phyloP scores from a whole-genome alignment of 2,888 invertebrate genomes.

The Ceratothoa steindachneri region DNA sequence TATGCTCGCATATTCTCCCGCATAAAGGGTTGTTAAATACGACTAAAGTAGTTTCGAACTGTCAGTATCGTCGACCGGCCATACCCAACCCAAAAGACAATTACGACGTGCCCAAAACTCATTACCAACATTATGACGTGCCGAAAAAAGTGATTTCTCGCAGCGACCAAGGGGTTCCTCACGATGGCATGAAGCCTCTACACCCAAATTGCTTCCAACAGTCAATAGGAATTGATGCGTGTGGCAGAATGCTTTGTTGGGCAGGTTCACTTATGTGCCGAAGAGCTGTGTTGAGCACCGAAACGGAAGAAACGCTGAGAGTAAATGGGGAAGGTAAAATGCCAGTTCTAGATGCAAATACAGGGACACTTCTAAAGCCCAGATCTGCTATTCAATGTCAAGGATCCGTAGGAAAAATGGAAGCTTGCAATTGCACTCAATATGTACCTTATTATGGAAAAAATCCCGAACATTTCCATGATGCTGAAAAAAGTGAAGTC shows the following conservation, averaged over 20 bases:
- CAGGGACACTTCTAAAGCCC: conserved; percentile 30
- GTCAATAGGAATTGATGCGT: background rate
- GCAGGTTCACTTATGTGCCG: conserved; percentile 41
- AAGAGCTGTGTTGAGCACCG: conserved; percentile 16
- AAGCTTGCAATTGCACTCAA: background rate
- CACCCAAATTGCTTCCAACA: conserved; percentile 3
- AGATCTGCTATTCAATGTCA: background rate
- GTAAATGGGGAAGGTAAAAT: conserved; percentile 45
- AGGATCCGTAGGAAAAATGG: background rate
- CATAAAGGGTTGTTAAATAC: background rate
- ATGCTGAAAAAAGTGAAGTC: background rate
- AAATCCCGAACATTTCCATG: background rate
- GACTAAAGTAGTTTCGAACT: background rate
- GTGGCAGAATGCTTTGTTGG: conserved; percentile 40
- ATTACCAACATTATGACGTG: conserved; percentile 15
- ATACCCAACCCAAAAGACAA: conserved; percentile 39
- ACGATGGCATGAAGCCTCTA: background rate
- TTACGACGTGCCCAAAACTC: conserved; percentile 37
- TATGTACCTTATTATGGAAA: background rate
- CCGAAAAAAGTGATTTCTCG: conserved; percentile 12
- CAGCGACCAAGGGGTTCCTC: background rate
- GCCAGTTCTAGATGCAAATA: conserved; percentile 46
- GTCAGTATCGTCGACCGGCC: background rate
- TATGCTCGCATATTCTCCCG: background rate
- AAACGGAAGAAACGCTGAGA: conserved; percentile 14